These are phyloP conservation scores for Caerostris extrusa DNA, from an alignment of 1,140 invertebrate species.

Conservation along the genomic window DNA sequence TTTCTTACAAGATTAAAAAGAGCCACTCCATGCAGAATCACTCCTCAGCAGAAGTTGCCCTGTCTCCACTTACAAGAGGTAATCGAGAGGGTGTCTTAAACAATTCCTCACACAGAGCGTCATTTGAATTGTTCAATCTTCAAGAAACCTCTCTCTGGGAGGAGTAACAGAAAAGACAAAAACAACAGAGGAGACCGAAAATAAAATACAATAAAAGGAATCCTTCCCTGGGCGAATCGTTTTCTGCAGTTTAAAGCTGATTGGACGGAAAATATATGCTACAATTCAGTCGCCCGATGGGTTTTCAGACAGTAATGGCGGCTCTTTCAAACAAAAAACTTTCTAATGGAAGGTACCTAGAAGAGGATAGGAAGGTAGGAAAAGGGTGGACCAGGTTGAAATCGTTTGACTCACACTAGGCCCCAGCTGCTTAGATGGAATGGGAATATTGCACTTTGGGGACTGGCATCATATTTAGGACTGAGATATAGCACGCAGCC, in stretches of 20 bases:
- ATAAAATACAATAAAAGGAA: slow-evolving; percentile 68
- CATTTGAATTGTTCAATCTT: slow-evolving; percentile 56
- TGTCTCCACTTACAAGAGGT: background rate
- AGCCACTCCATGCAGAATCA: background rate
- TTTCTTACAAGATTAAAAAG: background rate
- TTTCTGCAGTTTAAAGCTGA: slow-evolving; percentile 76
- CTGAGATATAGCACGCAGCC: slow-evolving; percentile 11
- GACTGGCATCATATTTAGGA: slow-evolving; percentile 55
- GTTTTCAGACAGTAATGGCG: slow-evolving; percentile 74
- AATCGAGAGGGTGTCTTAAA: slow-evolving; percentile 1
- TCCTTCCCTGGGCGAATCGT: slow-evolving; percentile 62
- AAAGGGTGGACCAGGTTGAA: slow-evolving; percentile 64
- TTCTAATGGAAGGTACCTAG: slow-evolving; percentile 61
- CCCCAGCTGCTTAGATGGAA: slow-evolving; percentile 67
- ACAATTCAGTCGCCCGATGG: slow-evolving; percentile 70
- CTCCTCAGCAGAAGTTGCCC: background rate
- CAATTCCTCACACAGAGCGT: slow-evolving; percentile 6
- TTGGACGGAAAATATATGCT: slow-evolving; percentile 76
- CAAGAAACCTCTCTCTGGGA: background rate
- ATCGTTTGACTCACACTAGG: slow-evolving; percentile 64
- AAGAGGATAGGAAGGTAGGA: slow-evolving; percentile 1
- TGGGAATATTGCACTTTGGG: slow-evolving; percentile 56
- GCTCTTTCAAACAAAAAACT: slow-evolving; percentile 75
- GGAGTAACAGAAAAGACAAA: slow-evolving; percentile 16
- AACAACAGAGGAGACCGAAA: slow-evolving; percentile 22